Evolutionary conservation across 2,888 invertebrate genomes (phyloP).

Genomic region (Sepioteuthis lessoniana): DNA sequence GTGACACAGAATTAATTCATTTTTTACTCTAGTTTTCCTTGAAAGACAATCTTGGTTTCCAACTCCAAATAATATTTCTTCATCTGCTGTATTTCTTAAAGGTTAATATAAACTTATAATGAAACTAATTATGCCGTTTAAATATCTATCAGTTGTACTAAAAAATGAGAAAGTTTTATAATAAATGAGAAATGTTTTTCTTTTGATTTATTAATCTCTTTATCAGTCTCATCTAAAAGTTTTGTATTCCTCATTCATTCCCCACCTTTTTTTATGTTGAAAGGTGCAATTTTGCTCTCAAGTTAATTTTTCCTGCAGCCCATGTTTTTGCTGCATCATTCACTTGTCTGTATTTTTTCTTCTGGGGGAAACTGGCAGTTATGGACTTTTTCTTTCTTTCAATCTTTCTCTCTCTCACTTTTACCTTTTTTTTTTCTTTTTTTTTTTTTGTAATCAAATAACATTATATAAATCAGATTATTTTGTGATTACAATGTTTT

Average conservation of each 20-base stretch:
- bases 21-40: no score
- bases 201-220: not conserved
- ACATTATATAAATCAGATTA: not conserved
- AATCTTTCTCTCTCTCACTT: no score
- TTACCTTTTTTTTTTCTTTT: not conserved
- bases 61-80: not conserved
- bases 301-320: not conserved
- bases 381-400: not conserved
- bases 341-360: not conserved
- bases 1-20: no score
- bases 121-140: not conserved
- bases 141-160: not conserved
- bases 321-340: not conserved
- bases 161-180: not conserved
- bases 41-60: not conserved
- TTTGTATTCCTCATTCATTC: no score
- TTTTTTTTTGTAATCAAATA: not conserved
- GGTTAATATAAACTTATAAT: not conserved
- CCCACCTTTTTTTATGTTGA: not conserved
- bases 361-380: not conserved
- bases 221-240: constrained; percentile 8
- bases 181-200: not conserved
- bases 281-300: not conserved
- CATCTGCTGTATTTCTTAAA: not conserved
- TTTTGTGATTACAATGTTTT: not conserved